Evolutionary conservation across 2,888 invertebrate species (phyloP).

Genomic region (Ferdinandea cuprea): DNA sequence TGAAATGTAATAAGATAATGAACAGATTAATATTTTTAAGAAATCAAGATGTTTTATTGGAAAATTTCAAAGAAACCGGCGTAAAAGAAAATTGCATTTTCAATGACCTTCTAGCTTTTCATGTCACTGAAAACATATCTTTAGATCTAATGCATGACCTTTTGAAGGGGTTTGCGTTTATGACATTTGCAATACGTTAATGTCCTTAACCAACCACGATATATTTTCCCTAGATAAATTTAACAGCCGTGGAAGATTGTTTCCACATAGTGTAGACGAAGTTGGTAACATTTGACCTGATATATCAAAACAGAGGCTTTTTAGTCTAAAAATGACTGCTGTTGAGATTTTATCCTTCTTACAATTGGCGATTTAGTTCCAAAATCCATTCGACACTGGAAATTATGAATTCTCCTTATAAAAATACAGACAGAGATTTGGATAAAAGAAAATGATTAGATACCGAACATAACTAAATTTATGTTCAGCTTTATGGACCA

Average conservation of each 20-base stretch:
- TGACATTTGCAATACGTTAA: constrained; percentile 35
- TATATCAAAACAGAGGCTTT: background rate
- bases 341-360: constrained; percentile 35
- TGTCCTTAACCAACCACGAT: background rate
- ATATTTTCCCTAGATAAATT: constrained; percentile 5
- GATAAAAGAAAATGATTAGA: constrained; percentile 38
- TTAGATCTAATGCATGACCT: constrained; percentile 75
- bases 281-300: background rate
- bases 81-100: constrained; percentile 55
- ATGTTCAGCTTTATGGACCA: constrained; percentile 50
- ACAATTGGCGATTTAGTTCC: constrained; percentile 47
- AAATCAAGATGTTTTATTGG: constrained; percentile 48
- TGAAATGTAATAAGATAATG: constrained; percentile 22
- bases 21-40: constrained; percentile 19
- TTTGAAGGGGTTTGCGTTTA: constrained; percentile 73
- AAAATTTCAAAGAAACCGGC: constrained; percentile 66
- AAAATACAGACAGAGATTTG: constrained; percentile 52
- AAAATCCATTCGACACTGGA: constrained; percentile 21
- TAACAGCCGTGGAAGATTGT: constrained; percentile 2
- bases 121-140: constrained; percentile 64
- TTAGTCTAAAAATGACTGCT: constrained; percentile 63
- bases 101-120: constrained; percentile 54
- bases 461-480: constrained; percentile 49
- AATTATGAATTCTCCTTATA: constrained; percentile 46
- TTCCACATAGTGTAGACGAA: background rate